A percentile compares a stretch with the other conserved stretches of the same genome.
These are phyloP conservation scores for Drosophila mauritiana DNA, from an alignment of 1,140 invertebrate species.

Conservation along the genomic window DNA sequence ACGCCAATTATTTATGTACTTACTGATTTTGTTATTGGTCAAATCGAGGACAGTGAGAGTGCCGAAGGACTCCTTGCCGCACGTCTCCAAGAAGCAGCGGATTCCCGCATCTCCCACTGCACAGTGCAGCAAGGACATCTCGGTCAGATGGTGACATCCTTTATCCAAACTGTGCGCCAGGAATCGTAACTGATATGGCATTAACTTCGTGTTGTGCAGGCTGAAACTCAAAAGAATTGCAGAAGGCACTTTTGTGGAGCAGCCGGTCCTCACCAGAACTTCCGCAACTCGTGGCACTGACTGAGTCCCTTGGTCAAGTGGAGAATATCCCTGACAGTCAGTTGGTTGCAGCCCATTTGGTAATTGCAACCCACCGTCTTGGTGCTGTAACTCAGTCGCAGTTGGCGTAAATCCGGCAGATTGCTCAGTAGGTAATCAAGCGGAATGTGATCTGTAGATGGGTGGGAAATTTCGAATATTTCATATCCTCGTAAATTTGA, in stretches of 20 bases:
- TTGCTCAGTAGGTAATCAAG: conserved; percentile 84
- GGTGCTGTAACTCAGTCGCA: conserved; percentile 80
- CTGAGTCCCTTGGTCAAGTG: conserved; percentile 72
- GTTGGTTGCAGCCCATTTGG: conserved; percentile 78
- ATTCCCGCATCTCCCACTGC: conserved; percentile 81
- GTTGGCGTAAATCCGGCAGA: conserved; percentile 80
- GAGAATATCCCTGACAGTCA: conserved; percentile 70
- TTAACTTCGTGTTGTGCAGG: conserved; percentile 76
- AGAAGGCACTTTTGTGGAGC: too few relatives aligned
- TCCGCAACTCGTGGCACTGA: conserved; percentile 71
- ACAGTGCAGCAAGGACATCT: conserved; percentile 78
- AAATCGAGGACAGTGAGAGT: conserved; percentile 76
- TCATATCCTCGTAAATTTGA: neutral
- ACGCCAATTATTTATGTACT: neutral
- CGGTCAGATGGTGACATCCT: conserved; percentile 71
- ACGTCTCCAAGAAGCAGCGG: conserved; percentile 72
- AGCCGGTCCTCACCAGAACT: conserved; percentile 67
- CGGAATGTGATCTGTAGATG: conserved; percentile 82
- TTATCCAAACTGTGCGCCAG: conserved; percentile 78
- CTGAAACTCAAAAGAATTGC: conserved; percentile 27
- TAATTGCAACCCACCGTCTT: conserved; percentile 81
- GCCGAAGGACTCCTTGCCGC: conserved; percentile 70
- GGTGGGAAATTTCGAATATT: neutral
- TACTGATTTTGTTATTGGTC: conserved; percentile 84
- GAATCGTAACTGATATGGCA: conserved; percentile 73